Evolutionary conservation across 2,113 vertebrate genomes (phyloP).

Genomic region (Melanostigma gelatinosum): DNA sequence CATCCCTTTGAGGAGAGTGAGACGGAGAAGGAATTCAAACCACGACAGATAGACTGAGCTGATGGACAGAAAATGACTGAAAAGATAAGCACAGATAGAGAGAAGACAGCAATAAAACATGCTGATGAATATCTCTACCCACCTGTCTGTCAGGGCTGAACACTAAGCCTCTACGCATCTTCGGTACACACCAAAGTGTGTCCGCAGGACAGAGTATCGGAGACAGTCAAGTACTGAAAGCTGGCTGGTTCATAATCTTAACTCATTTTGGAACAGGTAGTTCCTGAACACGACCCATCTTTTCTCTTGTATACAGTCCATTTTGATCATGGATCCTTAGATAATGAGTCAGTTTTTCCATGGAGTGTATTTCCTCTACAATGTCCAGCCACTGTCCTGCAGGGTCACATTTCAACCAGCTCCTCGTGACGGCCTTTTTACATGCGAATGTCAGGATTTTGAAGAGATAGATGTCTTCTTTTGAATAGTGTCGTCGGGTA

Average conservation of each 20-base stretch:
- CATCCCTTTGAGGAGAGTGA: constrained; percentile 9
- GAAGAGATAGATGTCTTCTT: no score
- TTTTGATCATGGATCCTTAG: no score
- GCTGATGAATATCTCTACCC: neutral
- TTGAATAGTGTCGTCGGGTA: no score
- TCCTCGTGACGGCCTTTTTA: no score
- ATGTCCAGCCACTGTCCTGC: no score
- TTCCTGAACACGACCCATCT: neutral
- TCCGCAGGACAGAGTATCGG: neutral
- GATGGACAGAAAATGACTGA: constrained; percentile 19
- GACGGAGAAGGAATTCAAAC: constrained; percentile 7
- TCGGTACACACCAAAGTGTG: neutral
- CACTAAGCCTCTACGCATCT: neutral
- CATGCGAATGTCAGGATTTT: no score
- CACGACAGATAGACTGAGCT: neutral
- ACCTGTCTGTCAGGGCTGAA: neutral
- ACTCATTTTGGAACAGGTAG: neutral
- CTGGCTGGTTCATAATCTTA: neutral
- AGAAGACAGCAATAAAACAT: constrained; percentile 15
- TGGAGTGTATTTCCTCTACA: no score
- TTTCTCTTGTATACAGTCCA: no score
- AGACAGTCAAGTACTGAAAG: neutral
- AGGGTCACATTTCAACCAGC: no score
- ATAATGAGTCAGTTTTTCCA: no score
- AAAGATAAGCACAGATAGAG: neutral